Base-by-base conservation (phyloP, 2,797 vertebrate genomes). In the Melanotaenia parkinsoni region DNA sequence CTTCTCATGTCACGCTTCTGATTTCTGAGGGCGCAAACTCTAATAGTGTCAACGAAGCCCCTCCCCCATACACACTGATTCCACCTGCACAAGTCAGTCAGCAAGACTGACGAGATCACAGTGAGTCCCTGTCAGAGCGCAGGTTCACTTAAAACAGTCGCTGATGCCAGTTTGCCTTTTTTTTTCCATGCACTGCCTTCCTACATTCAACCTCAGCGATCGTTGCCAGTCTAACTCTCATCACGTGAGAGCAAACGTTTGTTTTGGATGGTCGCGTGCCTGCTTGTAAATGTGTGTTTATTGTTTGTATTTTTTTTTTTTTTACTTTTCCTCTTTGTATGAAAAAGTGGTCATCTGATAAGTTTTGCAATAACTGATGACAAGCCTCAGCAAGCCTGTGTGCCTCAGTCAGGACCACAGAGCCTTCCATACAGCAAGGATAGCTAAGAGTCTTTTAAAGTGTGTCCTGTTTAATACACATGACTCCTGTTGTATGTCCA, bases 61-160 rank as follows among this genome's bases (percentile, higher is more conserved):
- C 95, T 0, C 95, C 95, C n/a, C 95, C 95, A 0, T 96, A 96
- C 85, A 94, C 95, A 0, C 89, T 89, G 11, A 88, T 86, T 45
- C 77, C 86, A 30, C 32, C 77, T 0, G 54, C 81, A 40, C 76
- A 83, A 28, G 68, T 81, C 59, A 33, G 53, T 54, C 86, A 72
- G 28, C 87, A 81, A 30, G 86, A 86, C 24, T 75, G 81, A 40
- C 79, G 66, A 4, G 66, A 72, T 58, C 83, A 73, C 77, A 79
- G 73, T 24, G 89, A 92, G 84, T 66, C 70, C 11, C 86, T 85
- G 69, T 65, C 70, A 0, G 90, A 86, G 53, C 80, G 76, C 84
- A 84, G 90, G 63, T 84, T 91, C 69, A 70, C 74, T 85, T 93
- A 93, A 87, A 62, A 50, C 65, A 37, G 16, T 30, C 72, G 72